A percentile compares a stretch with the other conserved stretches of the same genome.
Evolutionary conservation across 2,797 vertebrate species (phyloP).

Genomic region (Salarias fasciatus): DNA sequence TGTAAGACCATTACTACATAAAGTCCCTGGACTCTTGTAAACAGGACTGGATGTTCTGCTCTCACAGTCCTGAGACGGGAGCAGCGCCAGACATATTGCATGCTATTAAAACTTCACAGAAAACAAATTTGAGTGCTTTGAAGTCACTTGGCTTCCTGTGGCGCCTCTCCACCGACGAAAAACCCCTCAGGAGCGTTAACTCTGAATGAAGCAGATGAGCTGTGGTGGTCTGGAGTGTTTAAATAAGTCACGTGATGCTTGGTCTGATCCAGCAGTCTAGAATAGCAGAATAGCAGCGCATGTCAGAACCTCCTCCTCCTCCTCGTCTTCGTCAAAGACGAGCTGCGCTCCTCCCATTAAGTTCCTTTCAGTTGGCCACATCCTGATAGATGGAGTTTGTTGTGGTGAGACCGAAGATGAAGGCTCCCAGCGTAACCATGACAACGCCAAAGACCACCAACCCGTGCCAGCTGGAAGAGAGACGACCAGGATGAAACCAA

Average conservation of each 20-base stretch:
- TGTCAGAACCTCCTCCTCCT: conserved; percentile 1
- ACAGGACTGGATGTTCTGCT: conserved; percentile 5
- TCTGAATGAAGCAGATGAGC: conserved; percentile 20
- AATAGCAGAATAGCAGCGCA: conserved; percentile 54
- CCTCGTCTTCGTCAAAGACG: not conserved
- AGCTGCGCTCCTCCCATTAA: not conserved
- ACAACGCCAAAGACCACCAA: conserved; percentile 86
- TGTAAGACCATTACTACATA: conserved; percentile 18
- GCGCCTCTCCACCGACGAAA: conserved; percentile 12
- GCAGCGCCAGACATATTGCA: conserved; percentile 32
- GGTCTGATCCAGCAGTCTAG: conserved; percentile 32
- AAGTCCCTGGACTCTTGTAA: conserved; percentile 43
- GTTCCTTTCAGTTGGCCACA: conserved; percentile 53
- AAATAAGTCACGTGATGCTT: conserved; percentile 35
- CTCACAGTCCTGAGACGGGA: too few species aligned
- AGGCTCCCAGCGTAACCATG: conserved; percentile 91
- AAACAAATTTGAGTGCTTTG: conserved; percentile 39
- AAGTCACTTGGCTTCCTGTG: conserved; percentile 24
- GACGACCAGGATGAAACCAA: too few species aligned
- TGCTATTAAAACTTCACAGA: conserved; percentile 42
- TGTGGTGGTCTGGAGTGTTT: conserved; percentile 5
- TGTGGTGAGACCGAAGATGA: conserved; percentile 98
- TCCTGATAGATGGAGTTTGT: conserved; percentile 90
- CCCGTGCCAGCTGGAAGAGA: conserved; percentile 87
- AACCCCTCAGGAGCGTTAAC: conserved; percentile 1